These are phyloP conservation scores for Athene cunicularia DNA, from an alignment of 2,113 vertebrate genomes.

Conservation along the genomic window DNA sequence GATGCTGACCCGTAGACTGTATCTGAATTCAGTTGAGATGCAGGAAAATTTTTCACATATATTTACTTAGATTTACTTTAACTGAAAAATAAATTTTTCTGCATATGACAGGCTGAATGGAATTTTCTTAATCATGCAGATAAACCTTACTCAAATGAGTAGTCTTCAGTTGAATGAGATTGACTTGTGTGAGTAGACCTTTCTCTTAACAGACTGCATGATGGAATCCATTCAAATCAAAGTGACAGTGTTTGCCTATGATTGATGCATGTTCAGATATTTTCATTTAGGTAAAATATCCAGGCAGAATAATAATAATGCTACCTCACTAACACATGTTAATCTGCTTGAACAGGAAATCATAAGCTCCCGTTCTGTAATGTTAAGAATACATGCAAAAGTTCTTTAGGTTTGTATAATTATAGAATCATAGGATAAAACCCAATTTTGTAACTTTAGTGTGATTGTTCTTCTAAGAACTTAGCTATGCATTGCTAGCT, in stretches of 20 bases:
- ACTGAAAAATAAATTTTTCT: background rate
- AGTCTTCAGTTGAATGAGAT: background rate
- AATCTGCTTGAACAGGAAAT: background rate
- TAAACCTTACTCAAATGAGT: background rate
- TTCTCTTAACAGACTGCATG: background rate
- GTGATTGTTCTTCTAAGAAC: background rate
- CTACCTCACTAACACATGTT: background rate
- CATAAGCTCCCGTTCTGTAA: background rate
- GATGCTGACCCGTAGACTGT: background rate
- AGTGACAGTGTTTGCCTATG: background rate
- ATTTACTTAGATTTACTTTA: background rate
- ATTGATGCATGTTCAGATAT: background rate
- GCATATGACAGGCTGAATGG: background rate
- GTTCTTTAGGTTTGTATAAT: background rate
- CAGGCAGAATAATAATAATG: background rate
- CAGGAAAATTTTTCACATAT: background rate
- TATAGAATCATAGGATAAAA: background rate
- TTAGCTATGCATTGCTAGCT: background rate
- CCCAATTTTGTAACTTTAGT: background rate
- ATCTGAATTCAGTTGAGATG: background rate
- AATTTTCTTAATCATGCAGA: background rate
- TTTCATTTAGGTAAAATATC: background rate
- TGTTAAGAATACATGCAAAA: background rate
- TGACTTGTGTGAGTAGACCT: background rate
- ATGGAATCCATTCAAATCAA: background rate